Evolutionary conservation across 1,140 invertebrate species (phyloP).

Genomic region (Nasonia vitripennis): DNA sequence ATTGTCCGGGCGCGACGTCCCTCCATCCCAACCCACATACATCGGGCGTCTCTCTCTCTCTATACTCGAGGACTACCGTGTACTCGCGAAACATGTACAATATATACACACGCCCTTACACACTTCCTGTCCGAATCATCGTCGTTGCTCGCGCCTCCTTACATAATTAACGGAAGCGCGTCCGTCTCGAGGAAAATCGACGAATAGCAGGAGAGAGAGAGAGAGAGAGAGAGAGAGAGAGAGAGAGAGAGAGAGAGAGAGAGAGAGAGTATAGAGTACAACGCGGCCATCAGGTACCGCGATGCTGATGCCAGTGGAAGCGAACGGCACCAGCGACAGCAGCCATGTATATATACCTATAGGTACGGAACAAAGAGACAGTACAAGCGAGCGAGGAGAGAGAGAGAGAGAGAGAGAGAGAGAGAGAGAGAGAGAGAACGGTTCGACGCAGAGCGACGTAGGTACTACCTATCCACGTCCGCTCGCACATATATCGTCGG

Average conservation of each 20-base stretch:
- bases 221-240: too few relatives aligned
- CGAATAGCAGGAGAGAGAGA: not conserved
- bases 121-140: not conserved
- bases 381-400: not conserved
- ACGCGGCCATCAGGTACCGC: not conserved
- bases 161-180: not conserved
- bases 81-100: not conserved
- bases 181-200: not conserved
- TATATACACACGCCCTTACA: not conserved
- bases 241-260: too few relatives aligned
- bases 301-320: not conserved
- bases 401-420: too few relatives aligned
- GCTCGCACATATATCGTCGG: not conserved
- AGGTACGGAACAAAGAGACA: conserved; percentile 37
- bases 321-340: not conserved
- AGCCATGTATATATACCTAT: conserved; percentile 11
- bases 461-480: not conserved
- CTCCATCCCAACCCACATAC: not conserved
- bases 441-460: conserved; percentile 4
- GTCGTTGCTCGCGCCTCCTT: not conserved
- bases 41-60: not conserved
- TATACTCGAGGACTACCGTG: not conserved
- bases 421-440: not conserved
- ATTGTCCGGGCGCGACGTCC: not conserved
- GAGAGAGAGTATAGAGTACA: too few relatives aligned